phyloP scores from a whole-genome alignment of 35 echinoderm and acorn worm genomes.

The Apostichopus californicus region DNA sequence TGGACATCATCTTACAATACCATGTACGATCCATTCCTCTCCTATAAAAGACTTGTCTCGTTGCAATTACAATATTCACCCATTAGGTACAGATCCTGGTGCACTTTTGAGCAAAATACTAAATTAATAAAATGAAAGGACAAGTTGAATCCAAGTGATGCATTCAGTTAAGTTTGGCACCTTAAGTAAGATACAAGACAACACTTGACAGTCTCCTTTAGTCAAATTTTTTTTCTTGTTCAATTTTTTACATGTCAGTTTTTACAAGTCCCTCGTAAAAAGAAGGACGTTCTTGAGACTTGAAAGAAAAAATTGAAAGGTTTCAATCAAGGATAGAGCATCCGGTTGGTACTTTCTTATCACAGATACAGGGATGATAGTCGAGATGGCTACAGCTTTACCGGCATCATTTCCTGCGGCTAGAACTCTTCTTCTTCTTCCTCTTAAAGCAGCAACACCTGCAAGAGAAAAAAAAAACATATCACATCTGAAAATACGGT shows the following conservation, averaged over 20 bases:
- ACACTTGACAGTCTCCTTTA: not conserved
- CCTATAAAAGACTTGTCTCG: no score
- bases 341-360: conserved; percentile 27
- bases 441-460: conserved; percentile 99
- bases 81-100: not conserved
- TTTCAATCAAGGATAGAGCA: not conserved
- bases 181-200: conserved; percentile 27
- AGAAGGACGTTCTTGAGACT: not conserved
- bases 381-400: not conserved
- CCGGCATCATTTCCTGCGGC: conserved; percentile 71
- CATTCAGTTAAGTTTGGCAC: conserved; percentile 31
- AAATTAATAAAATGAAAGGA: not conserved
- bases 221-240: not conserved
- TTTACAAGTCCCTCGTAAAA: not conserved
- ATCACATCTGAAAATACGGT: not conserved
- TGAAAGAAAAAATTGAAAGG: not conserved
- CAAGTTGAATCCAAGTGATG: not conserved
- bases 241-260: not conserved
- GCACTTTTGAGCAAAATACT: not conserved
- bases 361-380: not conserved
- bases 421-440: conserved; percentile 93
- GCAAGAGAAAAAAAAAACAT: conserved; percentile 42
- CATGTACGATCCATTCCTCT: not conserved
- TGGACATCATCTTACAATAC: not conserved
- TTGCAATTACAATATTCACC: no score